Evolutionary conservation across 2,113 vertebrate species (phyloP), one percentile per base, ranked within the genome.

Genomic region (Cettia cetti): DNA sequence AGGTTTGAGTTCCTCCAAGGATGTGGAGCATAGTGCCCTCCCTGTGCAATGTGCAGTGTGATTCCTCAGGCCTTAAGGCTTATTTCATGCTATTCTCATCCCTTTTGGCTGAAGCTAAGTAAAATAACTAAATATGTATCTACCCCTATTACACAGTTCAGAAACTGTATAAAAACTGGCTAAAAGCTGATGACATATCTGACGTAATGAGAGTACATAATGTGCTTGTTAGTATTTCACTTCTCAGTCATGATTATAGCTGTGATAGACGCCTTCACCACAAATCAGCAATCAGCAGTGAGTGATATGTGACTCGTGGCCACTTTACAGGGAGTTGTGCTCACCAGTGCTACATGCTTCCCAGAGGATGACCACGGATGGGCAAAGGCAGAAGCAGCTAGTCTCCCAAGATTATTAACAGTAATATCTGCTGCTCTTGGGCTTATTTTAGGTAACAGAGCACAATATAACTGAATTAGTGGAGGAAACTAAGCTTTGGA

Each of bases 1-100:
- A 42, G 7, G 10, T 37, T 44, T 37, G 13, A 37, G 20, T 10
- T 21, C 9, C 10, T 64, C 21, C 40, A 64, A 69, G 6, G 6
- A 19, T 9, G 6, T 6, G 23, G 15, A 80, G 1, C 8, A 23
- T 0, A 26, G 8, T 15, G 5, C 3, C 17, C 7, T 64, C 28
- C 9, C 15, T n/a, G 35, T 22, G 30, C 8, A 20, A 59, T 0
- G 0, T 20, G 21, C 20, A 52, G 6, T 3, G 6, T 37, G 31
- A n/a, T 35, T 83, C 39, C n/a, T 69, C n/a, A 45, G n/a, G 26
- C 15, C 52, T 75, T 47, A 20, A 54, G 35, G 8, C 78, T 52
- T 45, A 42, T 47, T 84, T 63, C 7, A 12, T 7, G 7, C 33
- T 57, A 53, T 64, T 49, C 27, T 84, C 71, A 68, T 44, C 2